phyloP scores from a whole-genome alignment of 2,113 vertebrate genomes.

The Phylloscopus trochilus region DNA sequence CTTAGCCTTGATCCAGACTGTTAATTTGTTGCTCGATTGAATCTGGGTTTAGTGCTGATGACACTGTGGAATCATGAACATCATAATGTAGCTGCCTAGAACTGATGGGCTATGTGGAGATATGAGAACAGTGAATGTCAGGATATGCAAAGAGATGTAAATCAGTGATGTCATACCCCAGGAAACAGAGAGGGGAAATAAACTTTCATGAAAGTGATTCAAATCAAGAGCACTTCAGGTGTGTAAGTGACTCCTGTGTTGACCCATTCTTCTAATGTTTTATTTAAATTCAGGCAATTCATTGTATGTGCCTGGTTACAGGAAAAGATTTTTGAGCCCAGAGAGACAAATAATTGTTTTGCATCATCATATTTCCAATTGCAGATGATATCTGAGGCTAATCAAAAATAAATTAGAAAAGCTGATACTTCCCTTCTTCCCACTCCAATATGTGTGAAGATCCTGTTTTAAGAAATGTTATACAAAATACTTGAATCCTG shows the following conservation, averaged over 20 bases:
- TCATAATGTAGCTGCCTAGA: not conserved
- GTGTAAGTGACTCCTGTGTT: not conserved
- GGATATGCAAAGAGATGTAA: not conserved
- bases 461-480: not conserved
- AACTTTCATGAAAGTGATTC: not conserved
- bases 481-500: not conserved
- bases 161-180: not conserved
- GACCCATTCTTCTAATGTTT: not conserved
- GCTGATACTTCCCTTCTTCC: not conserved
- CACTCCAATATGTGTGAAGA: not conserved
- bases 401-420: conserved; percentile 7
- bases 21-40: conserved; percentile 26
- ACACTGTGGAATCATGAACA: not conserved
- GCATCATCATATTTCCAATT: not conserved
- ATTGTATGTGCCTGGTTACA: not conserved
- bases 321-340: not conserved
- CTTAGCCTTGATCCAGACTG: conserved; percentile 18
- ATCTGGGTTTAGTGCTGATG: not conserved
- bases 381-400: not conserved
- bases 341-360: not conserved
- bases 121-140: not conserved
- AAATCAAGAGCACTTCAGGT: not conserved
- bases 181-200: not conserved
- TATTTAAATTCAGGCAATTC: not conserved
- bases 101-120: not conserved